A percentile compares a stretch with the other conserved stretches of the same genome.
Conservation (phyloP, 1,140 invertebrate species). For the Dendrolimus kikuchii region DNA sequence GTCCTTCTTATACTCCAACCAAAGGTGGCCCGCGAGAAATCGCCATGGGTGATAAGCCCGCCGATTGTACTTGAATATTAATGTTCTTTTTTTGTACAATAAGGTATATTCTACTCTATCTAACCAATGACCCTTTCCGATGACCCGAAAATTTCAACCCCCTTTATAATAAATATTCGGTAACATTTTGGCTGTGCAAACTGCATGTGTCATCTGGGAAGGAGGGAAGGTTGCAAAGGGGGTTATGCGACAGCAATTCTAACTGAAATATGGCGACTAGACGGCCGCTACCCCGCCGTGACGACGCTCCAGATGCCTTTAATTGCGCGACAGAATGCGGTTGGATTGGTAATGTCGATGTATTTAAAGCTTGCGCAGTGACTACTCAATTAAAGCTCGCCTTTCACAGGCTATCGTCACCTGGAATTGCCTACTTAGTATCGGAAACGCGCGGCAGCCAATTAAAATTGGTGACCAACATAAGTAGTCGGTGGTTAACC, state of each 20-base stretch:
- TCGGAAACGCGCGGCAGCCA: too few relatives aligned
- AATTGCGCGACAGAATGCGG: constrained; percentile 33
- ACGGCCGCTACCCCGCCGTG: constrained; percentile 36
- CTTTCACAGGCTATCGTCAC: too few relatives aligned
- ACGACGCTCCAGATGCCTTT: constrained; percentile 41
- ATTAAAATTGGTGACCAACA: too few relatives aligned
- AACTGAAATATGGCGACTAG: constrained; percentile 42
- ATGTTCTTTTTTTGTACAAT: too few relatives aligned
- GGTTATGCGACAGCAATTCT: constrained; percentile 23
- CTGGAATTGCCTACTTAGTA: too few relatives aligned
- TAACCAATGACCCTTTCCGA: too few relatives aligned
- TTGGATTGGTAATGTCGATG: constrained; percentile 13
- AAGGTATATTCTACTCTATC: too few relatives aligned
- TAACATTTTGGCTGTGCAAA: constrained; percentile 37
- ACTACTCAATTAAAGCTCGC: constrained; percentile 9
- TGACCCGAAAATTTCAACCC: constrained; percentile 16
- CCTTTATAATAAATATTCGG: constrained; percentile 21
- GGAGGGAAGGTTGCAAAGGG: constrained; percentile 7
- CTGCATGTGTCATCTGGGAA: constrained; percentile 11
- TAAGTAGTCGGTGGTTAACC: too few relatives aligned
- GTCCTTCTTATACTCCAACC: too few relatives aligned
- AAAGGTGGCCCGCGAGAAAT: too few relatives aligned
- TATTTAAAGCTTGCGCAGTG: constrained; percentile 30
- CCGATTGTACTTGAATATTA: too few relatives aligned
- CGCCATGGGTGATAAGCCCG: too few relatives aligned